Base-by-base conservation (phyloP, 2,797 vertebrate genomes). In the Mormyrops boulengeri region DNA sequence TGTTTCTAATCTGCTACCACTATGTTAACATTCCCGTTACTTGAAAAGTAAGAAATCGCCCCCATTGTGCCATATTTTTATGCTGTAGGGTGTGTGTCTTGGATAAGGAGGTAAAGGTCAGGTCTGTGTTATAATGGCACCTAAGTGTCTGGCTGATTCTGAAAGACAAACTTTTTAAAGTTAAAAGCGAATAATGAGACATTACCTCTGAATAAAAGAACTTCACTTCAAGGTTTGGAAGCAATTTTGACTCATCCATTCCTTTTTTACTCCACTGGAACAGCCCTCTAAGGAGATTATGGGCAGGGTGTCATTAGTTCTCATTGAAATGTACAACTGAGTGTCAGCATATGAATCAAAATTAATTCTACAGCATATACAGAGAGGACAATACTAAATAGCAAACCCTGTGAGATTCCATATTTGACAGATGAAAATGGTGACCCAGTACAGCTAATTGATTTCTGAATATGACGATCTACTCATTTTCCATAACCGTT, bases 351-450 rank as follows among this genome's bases (percentile, higher is more conserved):
- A n/a, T 47, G 77, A 82, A 47, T 82, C 30, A 44, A 44, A 47
- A 82, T 82, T 82, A 47, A 47, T 82, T 82, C 47, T 82, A 82
- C 77, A 82, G 38, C 77, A 82, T 82, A 82, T 82, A 82, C 17
- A 44, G 77, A 19, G 77, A 82, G 41, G 66, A 73, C 34, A 82
- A 82, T 47, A 82, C 77, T 82, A 82, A 82, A 82, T 44, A 82
- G 17, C 77, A 82, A 82, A 82, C 41, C 77, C 34, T 0, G 19
- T 82, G 77, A 47, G 77, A 82, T 47, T 82, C 77, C 77, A 82
- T 82, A 41, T 82, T 82, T 82, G 77, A 82, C 77, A 82, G 19
- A 82, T 82, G 77, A 44, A 41, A 82, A 82, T n/a, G 77, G 77
- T 82, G 77, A 82, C 38, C 77, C 41, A 82, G 38, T 82, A 82